Base-by-base conservation (phyloP, 2,113 vertebrate genomes). In the Phylloscopus trochiloides region DNA sequence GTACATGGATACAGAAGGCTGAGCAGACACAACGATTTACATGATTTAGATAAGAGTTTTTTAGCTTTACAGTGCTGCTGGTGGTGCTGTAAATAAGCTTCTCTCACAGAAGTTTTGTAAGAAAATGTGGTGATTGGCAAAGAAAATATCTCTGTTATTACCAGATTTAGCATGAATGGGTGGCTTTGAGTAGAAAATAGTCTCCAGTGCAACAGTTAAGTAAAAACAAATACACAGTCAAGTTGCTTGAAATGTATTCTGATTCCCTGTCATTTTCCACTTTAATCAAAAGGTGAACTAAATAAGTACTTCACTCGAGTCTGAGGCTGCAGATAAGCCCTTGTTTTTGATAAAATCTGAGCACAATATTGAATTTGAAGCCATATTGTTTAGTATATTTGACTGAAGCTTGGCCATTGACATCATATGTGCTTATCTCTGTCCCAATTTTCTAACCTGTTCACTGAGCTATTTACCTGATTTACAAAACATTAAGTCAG, bases 181-280 rank as follows among this genome's bases (percentile, higher is more conserved):
- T 84, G 58, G 40, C 31, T 89, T 76, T 85, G 40, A 68, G 66
- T 40, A 57, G 47, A 81, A 94, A 93, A 92, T 15, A 73, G 51
- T 75, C 50, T 92, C 34, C 61, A 77, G 20, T 85, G n/a, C 61
- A 93, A 90, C 32, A 88, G 61, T 74, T 75, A 66, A 77, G 51
- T 66, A 79, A 94, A 95, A 97, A 94, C 43, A 94, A 96, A 92
- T 72, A 91, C 24, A 71, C 14, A 85, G 26, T 76, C 73, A 94
- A 89, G 65, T 86, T 91, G 34, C 63, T 90, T 62, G 40, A 73
- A 92, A 66, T 51, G 19, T 87, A 52, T 93, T 91, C 31, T 90
- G 12, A 4, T 84, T 96, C 51, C 55, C 28, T 91, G 78, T 87
- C 40, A 83, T 93, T 94, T 96, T 93, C 67, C 29, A 86, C 48